phyloP scores from a whole-genome alignment of 2,113 vertebrate species.

The Xiphophorus maculatus region DNA sequence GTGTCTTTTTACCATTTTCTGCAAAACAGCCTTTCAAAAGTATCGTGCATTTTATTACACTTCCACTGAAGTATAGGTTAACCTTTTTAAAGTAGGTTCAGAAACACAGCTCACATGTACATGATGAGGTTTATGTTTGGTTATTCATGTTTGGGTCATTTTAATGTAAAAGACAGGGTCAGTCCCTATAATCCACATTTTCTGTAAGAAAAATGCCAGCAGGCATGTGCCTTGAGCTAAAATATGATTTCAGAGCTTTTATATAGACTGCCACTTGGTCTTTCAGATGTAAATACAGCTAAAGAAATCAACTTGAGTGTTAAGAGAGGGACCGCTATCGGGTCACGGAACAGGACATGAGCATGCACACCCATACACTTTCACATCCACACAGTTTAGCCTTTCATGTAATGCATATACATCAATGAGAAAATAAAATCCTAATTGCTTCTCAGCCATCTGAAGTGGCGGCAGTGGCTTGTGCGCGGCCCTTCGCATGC shows the following conservation, averaged over 20 bases:
- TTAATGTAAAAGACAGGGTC: not conserved
- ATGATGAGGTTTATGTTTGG: not conserved
- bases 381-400: conserved; percentile 43
- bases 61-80: not conserved
- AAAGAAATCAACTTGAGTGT: conserved; percentile 9
- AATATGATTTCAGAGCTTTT: not conserved
- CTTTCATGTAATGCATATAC: conserved; percentile 67
- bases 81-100: not conserved
- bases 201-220: not conserved
- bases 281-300: conserved; percentile 8
- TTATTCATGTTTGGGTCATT: not conserved
- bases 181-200: not conserved
- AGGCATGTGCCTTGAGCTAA: not conserved
- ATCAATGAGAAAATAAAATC: conserved; percentile 72
- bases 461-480: conserved; percentile 42
- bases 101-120: not conserved
- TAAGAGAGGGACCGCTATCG: conserved; percentile 15
- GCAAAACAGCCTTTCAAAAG: not conserved
- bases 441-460: conserved; percentile 57
- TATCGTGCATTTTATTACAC: not conserved
- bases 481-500: conserved; percentile 49
- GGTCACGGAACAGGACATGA: conserved; percentile 34
- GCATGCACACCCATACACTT: conserved; percentile 45
- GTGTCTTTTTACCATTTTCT: not conserved
- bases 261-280: not conserved